Percentiles rank a stretch among this genome's conserved stretches.
These are phyloP conservation scores for Mormoops blainvillei DNA, from an alignment of 2,113 vertebrate species.

Conservation along the genomic window DNA sequence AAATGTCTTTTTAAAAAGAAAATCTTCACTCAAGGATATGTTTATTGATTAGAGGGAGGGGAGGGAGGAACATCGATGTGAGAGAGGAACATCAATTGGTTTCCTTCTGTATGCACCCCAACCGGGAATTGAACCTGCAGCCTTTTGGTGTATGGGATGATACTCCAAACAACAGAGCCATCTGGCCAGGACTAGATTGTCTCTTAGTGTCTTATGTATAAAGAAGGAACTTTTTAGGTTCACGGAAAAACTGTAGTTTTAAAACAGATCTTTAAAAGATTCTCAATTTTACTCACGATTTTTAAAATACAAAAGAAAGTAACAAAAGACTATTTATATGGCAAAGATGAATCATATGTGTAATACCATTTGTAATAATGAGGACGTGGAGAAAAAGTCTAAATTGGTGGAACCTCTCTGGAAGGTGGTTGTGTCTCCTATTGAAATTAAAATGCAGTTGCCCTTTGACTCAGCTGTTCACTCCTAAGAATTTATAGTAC, in stretches of 20 bases:
- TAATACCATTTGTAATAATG: neutral
- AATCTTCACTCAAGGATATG: no score
- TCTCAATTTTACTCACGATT: neutral
- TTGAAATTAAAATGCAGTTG: neutral
- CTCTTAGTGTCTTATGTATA: neutral
- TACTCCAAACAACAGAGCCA: no score
- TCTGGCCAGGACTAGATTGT: neutral
- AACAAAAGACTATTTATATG: neutral
- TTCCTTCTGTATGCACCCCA: no score
- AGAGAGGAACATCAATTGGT: no score
- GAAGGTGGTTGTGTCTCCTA: neutral
- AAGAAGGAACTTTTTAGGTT: neutral
- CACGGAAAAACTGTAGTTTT: neutral
- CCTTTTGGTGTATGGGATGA: no score
- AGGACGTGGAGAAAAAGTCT: neutral
- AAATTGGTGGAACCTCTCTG: neutral
- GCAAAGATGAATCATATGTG: neutral
- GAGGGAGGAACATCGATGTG: no score
- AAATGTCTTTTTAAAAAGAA: neutral
- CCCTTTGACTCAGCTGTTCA: neutral
- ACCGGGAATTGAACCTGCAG: no score
- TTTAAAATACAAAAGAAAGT: constrained; percentile 3
- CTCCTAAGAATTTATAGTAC: neutral
- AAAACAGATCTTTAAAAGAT: neutral
- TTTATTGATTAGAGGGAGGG: no score